phyloP scores from a whole-genome alignment of 2,797 vertebrate species.

The Clamator glandarius region DNA sequence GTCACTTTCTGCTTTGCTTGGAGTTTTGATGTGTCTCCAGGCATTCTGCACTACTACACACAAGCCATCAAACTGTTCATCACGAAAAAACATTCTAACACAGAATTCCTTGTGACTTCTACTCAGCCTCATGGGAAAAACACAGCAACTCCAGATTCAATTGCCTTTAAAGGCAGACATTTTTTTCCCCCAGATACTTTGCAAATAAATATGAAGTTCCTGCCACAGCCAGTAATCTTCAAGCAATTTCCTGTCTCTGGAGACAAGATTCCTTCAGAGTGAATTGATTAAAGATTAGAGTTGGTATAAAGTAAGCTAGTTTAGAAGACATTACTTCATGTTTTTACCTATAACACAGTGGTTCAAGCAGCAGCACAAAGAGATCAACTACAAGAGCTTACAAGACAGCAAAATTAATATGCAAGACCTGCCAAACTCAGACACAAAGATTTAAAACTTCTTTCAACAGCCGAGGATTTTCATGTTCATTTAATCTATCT shows the following conservation, averaged over 20 bases:
- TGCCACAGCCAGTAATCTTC: constrained; percentile 10
- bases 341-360: background rate
- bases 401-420: background rate
- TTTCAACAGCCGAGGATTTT: constrained; percentile 6
- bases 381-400: background rate
- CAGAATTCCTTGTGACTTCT: constrained; percentile 5
- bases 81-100: background rate
- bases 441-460: background rate
- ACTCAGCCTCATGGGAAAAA: background rate
- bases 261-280: background rate
- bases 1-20: background rate
- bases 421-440: background rate
- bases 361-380: background rate
- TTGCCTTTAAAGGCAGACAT: constrained; percentile 17
- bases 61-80: background rate
- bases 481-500: background rate
- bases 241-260: constrained; percentile 43
- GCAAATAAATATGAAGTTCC: constrained; percentile 10
- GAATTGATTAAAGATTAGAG: constrained; percentile 28
- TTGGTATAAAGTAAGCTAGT: background rate
- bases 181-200: background rate
- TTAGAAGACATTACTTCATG: background rate
- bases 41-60: background rate
- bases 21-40: background rate
- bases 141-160: background rate